These are phyloP conservation scores for Oryzias woworae DNA, from an alignment of 2,113 vertebrate species.

Conservation along the genomic window DNA sequence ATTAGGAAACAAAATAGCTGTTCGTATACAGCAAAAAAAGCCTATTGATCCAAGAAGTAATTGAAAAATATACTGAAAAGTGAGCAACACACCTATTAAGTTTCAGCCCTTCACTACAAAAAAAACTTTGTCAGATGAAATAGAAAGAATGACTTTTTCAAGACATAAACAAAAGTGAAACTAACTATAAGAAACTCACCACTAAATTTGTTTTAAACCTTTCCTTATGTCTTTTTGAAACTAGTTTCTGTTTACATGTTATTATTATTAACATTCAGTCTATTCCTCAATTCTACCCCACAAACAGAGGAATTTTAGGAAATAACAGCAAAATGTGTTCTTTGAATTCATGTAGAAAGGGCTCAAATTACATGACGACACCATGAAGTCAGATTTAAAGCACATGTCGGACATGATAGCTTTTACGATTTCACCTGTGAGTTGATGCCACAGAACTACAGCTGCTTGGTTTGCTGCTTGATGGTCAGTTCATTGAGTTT, in stretches of 20 bases:
- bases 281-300: not conserved
- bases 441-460: conserved; percentile 21
- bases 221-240: not conserved
- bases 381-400: conserved; percentile 21
- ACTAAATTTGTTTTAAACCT: too few species aligned
- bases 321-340: conserved; percentile 23
- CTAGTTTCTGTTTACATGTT: not conserved
- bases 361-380: conserved; percentile 4
- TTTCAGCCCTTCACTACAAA: too few species aligned
- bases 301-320: not conserved
- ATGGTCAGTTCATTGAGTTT: conserved; percentile 26
- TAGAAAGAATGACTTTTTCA: too few species aligned
- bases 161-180: too few species aligned
- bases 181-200: too few species aligned
- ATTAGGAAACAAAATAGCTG: too few species aligned
- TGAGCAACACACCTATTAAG: too few species aligned
- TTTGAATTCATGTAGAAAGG: not conserved
- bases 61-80: too few species aligned
- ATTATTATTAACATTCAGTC: not conserved
- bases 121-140: too few species aligned
- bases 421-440: conserved; percentile 57
- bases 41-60: too few species aligned
- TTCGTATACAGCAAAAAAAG: too few species aligned
- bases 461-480: conserved; percentile 6
- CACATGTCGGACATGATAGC: conserved; percentile 25